Base-by-base conservation (phyloP, 2,888 invertebrate species). In the Drosophila paramelanica region DNA sequence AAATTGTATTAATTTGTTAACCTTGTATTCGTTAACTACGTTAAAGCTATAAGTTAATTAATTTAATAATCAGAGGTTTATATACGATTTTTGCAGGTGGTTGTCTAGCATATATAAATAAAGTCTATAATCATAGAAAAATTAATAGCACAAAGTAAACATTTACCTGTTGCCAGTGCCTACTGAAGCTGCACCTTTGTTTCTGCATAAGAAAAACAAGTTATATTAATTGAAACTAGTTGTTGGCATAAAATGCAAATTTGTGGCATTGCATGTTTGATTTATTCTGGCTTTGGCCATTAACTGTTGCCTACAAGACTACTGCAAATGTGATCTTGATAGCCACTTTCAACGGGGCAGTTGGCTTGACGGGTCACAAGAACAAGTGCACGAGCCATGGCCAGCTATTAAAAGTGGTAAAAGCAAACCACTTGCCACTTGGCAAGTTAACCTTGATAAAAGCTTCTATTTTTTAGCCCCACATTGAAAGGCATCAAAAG, bases 361-460 rank as follows among this genome's bases (percentile, higher is more conserved):
- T 50, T 27, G 45, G 20, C 25, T 49, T 13, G 36, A 14, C 41
- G 51, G 59, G 77, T 76, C 80, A 61, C 38, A 46, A 77, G 76
- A 81, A 78, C 88, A 84, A 84, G 66, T 82, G 68, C 53, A 20
- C 20, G 33, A 11, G 45, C 62, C 67, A 61, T 72, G 80, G 71
- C 56, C 64, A 55, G 59, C 39, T 51, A 65, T 67, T 62, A 73
- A 58, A 46, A 38, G 62, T 60, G 75, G 79, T 73, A 88, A 83
- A 86, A 79, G 72, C 60, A 58, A 77, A 68, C 62, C 77, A 84
- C 70, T 86, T 76, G 80, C 56, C 70, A 59, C 66, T 71, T 67
- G 77, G 64, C 89, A 84, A 36, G 83, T 81, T 89, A 78, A 85
- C 83, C 83, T 83, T 83, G 83, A 88, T 88, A 68, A 69, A 58